phyloP scores from a whole-genome alignment of 23 tunicate genomes.

The Pegea sp. region DNA sequence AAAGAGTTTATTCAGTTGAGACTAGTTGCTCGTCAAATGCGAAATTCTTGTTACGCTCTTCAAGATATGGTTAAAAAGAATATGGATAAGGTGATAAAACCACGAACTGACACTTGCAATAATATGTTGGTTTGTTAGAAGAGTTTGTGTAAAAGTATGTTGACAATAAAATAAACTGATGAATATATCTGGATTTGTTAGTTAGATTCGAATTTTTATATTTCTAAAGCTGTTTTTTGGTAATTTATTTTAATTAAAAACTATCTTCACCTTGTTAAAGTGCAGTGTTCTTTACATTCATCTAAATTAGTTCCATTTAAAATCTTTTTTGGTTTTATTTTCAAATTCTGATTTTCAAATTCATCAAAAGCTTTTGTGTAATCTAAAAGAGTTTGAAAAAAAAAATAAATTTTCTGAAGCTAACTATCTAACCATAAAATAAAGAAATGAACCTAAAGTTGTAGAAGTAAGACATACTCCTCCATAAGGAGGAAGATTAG shows the following conservation, averaged over 20 bases:
- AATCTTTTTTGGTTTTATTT: constrained; percentile 2
- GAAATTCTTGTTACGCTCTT: constrained; percentile 53
- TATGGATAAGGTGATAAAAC: constrained; percentile 67
- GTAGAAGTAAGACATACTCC: constrained; percentile 45
- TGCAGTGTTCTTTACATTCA: constrained; percentile 41
- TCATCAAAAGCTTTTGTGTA: constrained; percentile 14
- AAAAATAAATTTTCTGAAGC: not conserved
- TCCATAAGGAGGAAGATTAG: constrained; percentile 64
- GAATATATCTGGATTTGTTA: no score
- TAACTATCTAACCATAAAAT: not conserved
- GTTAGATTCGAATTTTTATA: no score
- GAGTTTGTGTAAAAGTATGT: no score
- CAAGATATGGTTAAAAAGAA: constrained; percentile 59
- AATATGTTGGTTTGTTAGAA: no score
- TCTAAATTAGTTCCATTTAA: constrained; percentile 9
- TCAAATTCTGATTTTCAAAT: constrained; percentile 4
- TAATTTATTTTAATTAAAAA: constrained; percentile 1
- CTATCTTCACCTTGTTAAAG: constrained; percentile 39
- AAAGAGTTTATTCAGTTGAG: constrained; percentile 70
- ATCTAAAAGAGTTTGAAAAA: constrained; percentile 7
- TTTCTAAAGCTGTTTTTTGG: no score
- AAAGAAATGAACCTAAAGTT: constrained; percentile 17
- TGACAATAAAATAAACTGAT: no score
- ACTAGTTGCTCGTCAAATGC: constrained; percentile 39
- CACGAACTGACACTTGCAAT: constrained; percentile 43